Conservation (phyloP, 1,140 invertebrate species). For the Paraescarpia echinospica region DNA sequence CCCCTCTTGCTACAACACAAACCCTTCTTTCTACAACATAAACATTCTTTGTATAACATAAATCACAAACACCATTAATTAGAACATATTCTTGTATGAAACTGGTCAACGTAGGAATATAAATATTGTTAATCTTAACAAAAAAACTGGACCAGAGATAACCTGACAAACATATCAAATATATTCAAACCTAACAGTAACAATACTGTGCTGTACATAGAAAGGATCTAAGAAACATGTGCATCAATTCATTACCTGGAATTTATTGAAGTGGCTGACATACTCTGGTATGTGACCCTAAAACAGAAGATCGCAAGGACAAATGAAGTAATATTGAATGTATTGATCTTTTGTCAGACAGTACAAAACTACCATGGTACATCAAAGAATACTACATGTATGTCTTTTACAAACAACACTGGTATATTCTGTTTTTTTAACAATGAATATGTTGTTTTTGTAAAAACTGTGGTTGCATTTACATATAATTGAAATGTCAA, state of each 20-base stretch:
- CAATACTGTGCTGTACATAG: neutral
- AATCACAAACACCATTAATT: too few species aligned
- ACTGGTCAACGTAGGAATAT: too few species aligned
- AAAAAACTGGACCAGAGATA: neutral
- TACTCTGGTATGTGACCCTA: neutral
- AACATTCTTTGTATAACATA: neutral
- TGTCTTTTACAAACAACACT: too few species aligned
- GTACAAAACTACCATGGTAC: too few species aligned
- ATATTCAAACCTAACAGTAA: neutral
- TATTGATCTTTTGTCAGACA: neutral
- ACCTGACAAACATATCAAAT: neutral
- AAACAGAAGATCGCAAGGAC: neutral
- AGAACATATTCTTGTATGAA: too few species aligned
- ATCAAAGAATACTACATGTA: too few species aligned
- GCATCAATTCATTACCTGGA: neutral
- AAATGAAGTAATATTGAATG: neutral
- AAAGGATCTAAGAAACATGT: neutral
- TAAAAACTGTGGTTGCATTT: too few species aligned
- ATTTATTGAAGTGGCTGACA: neutral
- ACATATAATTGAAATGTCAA: too few species aligned
- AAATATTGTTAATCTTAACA: neutral
- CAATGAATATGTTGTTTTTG: too few species aligned
- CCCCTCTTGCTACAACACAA: constrained; percentile 67
- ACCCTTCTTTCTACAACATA: neutral
- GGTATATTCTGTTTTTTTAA: too few species aligned